phyloP scores from a whole-genome alignment of 2,888 invertebrate species.

The Hirudinaria manillensis region DNA sequence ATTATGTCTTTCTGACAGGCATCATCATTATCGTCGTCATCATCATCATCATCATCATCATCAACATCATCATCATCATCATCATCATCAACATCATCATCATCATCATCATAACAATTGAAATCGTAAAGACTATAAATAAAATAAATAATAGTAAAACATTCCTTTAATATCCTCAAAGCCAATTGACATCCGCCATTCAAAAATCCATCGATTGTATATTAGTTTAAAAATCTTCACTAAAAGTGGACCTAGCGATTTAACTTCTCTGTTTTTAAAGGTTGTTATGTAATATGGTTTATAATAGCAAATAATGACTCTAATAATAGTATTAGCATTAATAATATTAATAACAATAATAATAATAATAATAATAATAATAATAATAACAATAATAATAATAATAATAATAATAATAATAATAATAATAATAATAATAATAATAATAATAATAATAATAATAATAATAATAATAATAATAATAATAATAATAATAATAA shows the following conservation, averaged over 20 bases:
- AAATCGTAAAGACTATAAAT: not conserved
- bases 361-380: not conserved
- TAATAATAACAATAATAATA: not conserved
- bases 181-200: too few relatives aligned
- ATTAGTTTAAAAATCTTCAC: too few relatives aligned
- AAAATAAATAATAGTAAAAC: too few relatives aligned
- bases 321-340: not conserved
- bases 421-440: slow-evolving; percentile 4
- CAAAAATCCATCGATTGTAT: too few relatives aligned
- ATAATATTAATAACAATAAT: not conserved
- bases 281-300: too few relatives aligned
- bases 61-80: slow-evolving; percentile 39
- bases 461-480: not conserved
- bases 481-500: not conserved
- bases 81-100: slow-evolving; percentile 12
- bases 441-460: not conserved
- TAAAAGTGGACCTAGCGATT: too few relatives aligned
- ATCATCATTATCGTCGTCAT: not conserved
- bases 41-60: slow-evolving; percentile 24
- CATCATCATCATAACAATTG: slow-evolving; percentile 39
- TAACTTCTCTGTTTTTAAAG: too few relatives aligned
- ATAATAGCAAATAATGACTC: too few relatives aligned
- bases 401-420: slow-evolving; percentile 14
- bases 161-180: too few relatives aligned
- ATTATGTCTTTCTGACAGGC: too few relatives aligned